Conservation (phyloP, 2,888 invertebrate genomes). For the Patella ulyssiponensis region DNA sequence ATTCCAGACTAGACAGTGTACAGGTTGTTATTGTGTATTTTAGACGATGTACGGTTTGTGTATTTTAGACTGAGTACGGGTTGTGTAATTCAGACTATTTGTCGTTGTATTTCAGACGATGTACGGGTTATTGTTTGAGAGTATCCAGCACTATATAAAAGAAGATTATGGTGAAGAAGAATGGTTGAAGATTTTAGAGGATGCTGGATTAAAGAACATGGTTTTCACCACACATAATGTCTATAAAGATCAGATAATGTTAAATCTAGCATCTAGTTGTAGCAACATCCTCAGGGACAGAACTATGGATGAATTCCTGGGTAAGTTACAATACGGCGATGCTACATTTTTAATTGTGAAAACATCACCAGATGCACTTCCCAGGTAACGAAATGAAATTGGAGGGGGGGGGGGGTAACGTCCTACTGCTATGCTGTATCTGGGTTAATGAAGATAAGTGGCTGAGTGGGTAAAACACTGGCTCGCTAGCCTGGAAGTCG, state of each 20-base stretch:
- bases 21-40: too few species aligned
- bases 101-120: constrained; percentile 74
- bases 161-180: constrained; percentile 91
- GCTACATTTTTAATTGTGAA: too few species aligned
- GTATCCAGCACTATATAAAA: constrained; percentile 92
- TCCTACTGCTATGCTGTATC: too few species aligned
- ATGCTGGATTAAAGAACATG: constrained; percentile 88
- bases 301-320: constrained; percentile 50
- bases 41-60: too few species aligned
- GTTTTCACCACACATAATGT: constrained; percentile 86
- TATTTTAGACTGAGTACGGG: too few species aligned
- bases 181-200: constrained; percentile 91
- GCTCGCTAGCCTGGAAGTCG: too few species aligned
- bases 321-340: not conserved
- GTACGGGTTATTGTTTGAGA: constrained; percentile 96
- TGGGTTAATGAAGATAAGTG: too few species aligned
- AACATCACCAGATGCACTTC: too few species aligned
- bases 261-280: constrained; percentile 83
- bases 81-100: not conserved
- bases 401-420: too few species aligned
- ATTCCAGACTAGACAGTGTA: too few species aligned
- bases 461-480: too few species aligned
- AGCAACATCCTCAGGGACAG: constrained; percentile 77
- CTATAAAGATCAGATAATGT: constrained; percentile 89
- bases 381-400: too few species aligned